A percentile compares a stretch with the other conserved stretches of the same genome.
Conservation (phyloP, 2,888 invertebrate species). For the Adineta ricciae region DNA sequence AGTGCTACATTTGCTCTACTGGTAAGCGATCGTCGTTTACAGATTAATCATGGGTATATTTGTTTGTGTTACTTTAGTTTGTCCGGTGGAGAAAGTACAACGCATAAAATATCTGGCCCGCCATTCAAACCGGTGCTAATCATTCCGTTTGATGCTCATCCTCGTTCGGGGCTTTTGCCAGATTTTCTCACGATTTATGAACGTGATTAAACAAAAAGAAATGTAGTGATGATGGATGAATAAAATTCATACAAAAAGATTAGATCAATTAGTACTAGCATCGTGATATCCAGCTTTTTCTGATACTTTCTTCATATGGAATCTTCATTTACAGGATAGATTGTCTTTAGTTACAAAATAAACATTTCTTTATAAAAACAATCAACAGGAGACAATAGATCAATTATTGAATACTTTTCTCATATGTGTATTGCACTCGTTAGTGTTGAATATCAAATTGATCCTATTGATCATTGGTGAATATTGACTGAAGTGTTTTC, state of each 20-base stretch:
- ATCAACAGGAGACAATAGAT: no score
- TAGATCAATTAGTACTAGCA: no score
- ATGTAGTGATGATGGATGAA: neutral
- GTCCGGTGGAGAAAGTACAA: neutral
- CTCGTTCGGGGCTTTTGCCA: neutral
- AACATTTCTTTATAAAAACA: no score
- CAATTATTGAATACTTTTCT: no score
- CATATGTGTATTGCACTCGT: no score
- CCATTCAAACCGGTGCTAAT: neutral
- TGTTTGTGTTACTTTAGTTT: neutral
- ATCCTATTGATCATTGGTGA: no score
- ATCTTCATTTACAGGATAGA: no score
- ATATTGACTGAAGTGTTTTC: no score
- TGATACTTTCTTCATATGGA: no score
- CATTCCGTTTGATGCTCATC: conserved; percentile 4
- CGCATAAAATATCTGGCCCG: conserved; percentile 1
- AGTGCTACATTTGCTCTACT: neutral
- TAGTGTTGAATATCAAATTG: no score
- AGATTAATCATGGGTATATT: neutral
- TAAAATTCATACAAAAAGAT: neutral
- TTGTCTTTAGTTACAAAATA: no score
- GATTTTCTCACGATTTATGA: neutral
- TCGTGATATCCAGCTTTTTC: no score
- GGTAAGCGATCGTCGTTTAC: neutral
- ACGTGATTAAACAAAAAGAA: neutral